Conservation (phyloP, 2,113 vertebrate species). For the Entelurus aequoreus region DNA sequence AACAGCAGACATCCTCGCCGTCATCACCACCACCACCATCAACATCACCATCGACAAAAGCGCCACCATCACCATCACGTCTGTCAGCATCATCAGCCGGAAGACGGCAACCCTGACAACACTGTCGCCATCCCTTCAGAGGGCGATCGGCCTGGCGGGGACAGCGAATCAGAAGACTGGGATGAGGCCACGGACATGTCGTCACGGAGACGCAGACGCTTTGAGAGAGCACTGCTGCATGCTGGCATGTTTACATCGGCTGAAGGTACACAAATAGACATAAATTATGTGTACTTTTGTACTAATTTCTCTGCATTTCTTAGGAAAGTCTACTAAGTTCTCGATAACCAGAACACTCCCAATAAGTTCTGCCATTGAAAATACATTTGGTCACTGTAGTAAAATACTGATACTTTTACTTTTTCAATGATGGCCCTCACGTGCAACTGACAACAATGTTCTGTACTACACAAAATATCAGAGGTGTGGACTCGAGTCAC, state of each 20-base stretch:
- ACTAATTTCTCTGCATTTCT: no score
- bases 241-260: conserved; percentile 84
- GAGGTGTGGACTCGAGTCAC: no score
- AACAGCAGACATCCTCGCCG: conserved; percentile 49
- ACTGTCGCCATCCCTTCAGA: conserved; percentile 37
- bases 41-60: conserved; percentile 38
- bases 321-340: no score
- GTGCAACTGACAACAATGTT: no score
- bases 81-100: conserved; percentile 42
- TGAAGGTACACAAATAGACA: conserved; percentile 56
- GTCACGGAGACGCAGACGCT: conserved; percentile 79
- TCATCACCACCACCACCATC: conserved; percentile 38
- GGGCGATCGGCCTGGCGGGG: conserved; percentile 51
- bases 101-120: conserved; percentile 31
- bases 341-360: no score
- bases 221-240: conserved; percentile 86
- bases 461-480: no score
- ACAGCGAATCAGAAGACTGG: conserved; percentile 72
- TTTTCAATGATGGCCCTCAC: no score
- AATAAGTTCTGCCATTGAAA: no score
- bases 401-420: no score
- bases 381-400: no score
- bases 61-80: conserved; percentile 29
- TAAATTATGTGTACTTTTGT: neutral
- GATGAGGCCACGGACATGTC: conserved; percentile 80